phyloP scores from a whole-genome alignment of 2,888 invertebrate species.

The Zaprionus bogoriensis region DNA sequence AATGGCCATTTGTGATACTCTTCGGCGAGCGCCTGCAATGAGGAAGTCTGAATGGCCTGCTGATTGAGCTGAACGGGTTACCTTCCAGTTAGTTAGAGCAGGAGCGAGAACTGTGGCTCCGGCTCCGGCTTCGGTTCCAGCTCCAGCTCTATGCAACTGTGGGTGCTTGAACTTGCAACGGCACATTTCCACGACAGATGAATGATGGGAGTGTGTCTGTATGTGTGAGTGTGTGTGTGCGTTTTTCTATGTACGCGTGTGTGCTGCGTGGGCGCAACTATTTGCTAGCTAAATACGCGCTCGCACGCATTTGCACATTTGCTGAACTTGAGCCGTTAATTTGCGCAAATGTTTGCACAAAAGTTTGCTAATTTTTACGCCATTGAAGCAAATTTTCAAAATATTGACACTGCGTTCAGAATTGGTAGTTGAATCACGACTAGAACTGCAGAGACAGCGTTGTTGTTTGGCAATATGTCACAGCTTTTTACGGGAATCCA shows the following conservation, averaged over 20 bases:
- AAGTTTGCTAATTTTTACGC: slow-evolving; percentile 1
- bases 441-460: too few species aligned
- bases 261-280: not conserved
- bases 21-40: slow-evolving; percentile 40
- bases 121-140: too few species aligned
- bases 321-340: slow-evolving; percentile 22
- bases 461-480: too few species aligned
- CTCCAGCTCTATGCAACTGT: too few species aligned
- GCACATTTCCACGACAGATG: slow-evolving; percentile 8
- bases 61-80: slow-evolving; percentile 60
- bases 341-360: slow-evolving; percentile 22
- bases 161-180: slow-evolving; percentile 52
- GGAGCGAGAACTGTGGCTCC: not conserved
- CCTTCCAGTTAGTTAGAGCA: not conserved
- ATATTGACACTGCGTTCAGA: not conserved
- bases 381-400: not conserved
- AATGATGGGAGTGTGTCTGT: slow-evolving; percentile 1
- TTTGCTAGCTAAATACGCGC: not conserved
- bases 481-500: too few species aligned
- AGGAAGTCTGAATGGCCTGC: slow-evolving; percentile 68
- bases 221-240: slow-evolving; percentile 2
- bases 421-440: not conserved
- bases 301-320: slow-evolving; percentile 2
- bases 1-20: slow-evolving; percentile 32
- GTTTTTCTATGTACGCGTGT: not conserved